A percentile compares a stretch with the other conserved stretches of the same genome.
Conservation (phyloP, 2,797 vertebrate genomes). For the Dallia pectoralis region DNA sequence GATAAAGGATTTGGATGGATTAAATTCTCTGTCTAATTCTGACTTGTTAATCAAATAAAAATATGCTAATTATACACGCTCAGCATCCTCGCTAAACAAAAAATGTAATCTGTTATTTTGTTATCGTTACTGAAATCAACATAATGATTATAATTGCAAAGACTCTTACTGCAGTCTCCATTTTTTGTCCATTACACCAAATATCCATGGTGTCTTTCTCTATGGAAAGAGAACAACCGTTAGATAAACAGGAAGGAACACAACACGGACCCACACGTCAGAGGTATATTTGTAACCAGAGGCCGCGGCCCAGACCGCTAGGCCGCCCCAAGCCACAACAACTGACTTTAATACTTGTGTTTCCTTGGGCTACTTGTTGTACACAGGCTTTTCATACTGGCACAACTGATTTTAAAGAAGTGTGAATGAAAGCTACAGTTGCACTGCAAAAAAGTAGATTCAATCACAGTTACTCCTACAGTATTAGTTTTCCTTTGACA, state of each 20-base stretch:
- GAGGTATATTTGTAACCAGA: too few species aligned
- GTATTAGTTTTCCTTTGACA: background rate
- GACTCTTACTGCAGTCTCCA: slow-evolving; percentile 91
- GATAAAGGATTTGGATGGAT: background rate
- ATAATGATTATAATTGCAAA: background rate
- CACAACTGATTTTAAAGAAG: background rate
- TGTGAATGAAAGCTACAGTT: background rate
- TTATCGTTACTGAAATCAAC: background rate
- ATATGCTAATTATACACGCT: background rate
- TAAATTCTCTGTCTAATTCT: background rate
- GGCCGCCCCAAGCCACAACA: too few species aligned
- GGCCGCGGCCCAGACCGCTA: too few species aligned
- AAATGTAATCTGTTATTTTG: background rate
- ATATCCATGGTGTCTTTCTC: slow-evolving; percentile 99
- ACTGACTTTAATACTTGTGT: too few species aligned
- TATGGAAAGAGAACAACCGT: slow-evolving; percentile 55
- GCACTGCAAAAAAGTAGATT: background rate
- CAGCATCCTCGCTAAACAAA: background rate
- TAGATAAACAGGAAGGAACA: background rate
- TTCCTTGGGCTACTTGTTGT: background rate
- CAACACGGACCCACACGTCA: too few species aligned
- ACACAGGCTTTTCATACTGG: background rate
- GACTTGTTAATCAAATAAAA: background rate
- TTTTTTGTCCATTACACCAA: slow-evolving; percentile 95
- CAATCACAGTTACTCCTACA: background rate